Evolutionary conservation across 2,113 vertebrate species (phyloP).

Genomic region (Aramus guarauna): DNA sequence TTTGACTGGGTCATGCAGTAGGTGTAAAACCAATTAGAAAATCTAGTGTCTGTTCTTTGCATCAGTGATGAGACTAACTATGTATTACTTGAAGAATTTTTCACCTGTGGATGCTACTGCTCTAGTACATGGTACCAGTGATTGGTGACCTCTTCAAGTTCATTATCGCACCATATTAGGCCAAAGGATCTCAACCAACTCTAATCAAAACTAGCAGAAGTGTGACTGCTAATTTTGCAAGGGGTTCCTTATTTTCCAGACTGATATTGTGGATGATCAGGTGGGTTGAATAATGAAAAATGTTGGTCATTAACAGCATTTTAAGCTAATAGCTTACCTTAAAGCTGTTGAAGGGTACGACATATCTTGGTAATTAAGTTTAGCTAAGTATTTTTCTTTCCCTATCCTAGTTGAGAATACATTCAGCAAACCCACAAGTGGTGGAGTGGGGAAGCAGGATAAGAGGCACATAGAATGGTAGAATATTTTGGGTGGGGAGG

Average conservation of each 20-base stretch:
- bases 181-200: not conserved
- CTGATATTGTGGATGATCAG: not conserved
- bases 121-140: not conserved
- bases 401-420: not conserved
- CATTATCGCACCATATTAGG: not conserved
- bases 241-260: not conserved
- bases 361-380: not conserved
- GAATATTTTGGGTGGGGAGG: too few species aligned
- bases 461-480: not conserved
- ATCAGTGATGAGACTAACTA: not conserved
- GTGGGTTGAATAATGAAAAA: not conserved
- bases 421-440: not conserved
- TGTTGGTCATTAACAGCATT: not conserved
- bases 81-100: not conserved
- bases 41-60: not conserved
- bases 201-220: not conserved
- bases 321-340: not conserved
- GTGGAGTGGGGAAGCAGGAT: not conserved
- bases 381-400: not conserved
- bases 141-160: not conserved
- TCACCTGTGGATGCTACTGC: not conserved
- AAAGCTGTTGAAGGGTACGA: not conserved
- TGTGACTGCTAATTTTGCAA: not conserved
- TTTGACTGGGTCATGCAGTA: not conserved
- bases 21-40: not conserved